phyloP scores from a whole-genome alignment of 2,113 vertebrate genomes.

The Prunella himalayana region DNA sequence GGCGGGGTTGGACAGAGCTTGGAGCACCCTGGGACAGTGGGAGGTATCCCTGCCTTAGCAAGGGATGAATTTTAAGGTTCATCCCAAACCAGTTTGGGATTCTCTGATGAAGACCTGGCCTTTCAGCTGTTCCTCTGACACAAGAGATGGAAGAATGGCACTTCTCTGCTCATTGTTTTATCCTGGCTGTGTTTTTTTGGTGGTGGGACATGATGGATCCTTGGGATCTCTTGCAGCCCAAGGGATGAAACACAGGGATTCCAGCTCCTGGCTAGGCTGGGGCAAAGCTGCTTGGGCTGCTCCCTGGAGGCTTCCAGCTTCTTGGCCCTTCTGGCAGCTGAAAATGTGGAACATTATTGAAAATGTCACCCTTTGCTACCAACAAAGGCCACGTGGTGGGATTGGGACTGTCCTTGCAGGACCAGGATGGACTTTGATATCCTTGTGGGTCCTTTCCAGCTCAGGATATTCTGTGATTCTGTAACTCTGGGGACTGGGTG shows the following conservation, averaged over 20 bases:
- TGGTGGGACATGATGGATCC: background rate
- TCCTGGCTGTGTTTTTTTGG: background rate
- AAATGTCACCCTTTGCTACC: background rate
- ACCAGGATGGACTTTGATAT: background rate
- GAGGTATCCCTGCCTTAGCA: background rate
- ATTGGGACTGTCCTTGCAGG: background rate
- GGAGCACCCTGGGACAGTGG: background rate
- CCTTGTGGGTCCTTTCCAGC: background rate
- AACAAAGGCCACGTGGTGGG: background rate
- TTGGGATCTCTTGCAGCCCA: background rate
- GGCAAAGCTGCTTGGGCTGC: background rate
- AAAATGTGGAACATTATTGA: background rate
- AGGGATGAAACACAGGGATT: background rate
- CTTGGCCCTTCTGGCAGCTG: background rate
- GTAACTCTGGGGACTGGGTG: background rate
- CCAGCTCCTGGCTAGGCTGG: background rate
- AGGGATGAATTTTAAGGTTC: background rate
- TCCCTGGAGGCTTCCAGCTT: background rate
- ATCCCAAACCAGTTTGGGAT: background rate
- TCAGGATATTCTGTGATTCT: background rate
- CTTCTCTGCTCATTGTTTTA: background rate
- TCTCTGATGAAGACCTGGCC: background rate
- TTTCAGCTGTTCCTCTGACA: background rate
- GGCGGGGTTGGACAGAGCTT: fast-evolving
- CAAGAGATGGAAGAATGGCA: background rate